Conservation (phyloP, 2,888 invertebrate species). For the Latrodectus elegans region DNA sequence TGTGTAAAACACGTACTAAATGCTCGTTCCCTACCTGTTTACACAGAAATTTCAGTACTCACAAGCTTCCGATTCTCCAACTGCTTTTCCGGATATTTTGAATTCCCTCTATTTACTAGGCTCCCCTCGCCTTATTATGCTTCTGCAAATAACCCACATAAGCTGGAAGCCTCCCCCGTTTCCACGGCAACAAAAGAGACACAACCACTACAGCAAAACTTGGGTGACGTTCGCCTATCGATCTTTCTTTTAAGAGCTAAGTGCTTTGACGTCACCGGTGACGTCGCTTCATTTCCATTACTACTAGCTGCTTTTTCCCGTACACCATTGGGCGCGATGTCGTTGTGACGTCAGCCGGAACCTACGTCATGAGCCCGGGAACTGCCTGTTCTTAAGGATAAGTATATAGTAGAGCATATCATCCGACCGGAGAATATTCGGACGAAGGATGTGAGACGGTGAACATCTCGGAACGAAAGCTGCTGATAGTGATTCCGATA, state of each 20-base stretch:
- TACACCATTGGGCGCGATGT: slow-evolving; percentile 59
- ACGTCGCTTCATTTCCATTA: slow-evolving; percentile 29
- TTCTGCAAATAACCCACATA: slow-evolving; percentile 22
- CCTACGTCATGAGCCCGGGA: slow-evolving; percentile 54
- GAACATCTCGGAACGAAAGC: slow-evolving; percentile 5
- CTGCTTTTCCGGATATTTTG: background rate
- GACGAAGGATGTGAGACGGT: slow-evolving; percentile 26
- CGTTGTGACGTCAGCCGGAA: slow-evolving; percentile 44
- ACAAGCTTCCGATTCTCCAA: background rate
- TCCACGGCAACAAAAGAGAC: slow-evolving; percentile 26
- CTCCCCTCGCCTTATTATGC: background rate
- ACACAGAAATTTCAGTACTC: background rate
- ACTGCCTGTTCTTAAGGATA: slow-evolving; percentile 27
- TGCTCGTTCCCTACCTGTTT: too few species aligned
- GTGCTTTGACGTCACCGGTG: slow-evolving; percentile 59
- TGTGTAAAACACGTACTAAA: too few species aligned
- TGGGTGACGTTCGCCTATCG: slow-evolving; percentile 38
- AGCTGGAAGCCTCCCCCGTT: slow-evolving; percentile 7
- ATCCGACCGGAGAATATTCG: slow-evolving; percentile 23
- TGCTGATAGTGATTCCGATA: slow-evolving; percentile 3
- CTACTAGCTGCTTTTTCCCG: slow-evolving; percentile 39
- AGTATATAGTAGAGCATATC: slow-evolving; percentile 51
- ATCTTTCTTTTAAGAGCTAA: slow-evolving; percentile 29
- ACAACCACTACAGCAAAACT: slow-evolving; percentile 14
- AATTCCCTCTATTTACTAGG: background rate